Percentiles rank a stretch among this genome's conserved stretches.
Evolutionary conservation across 2,888 invertebrate species (phyloP).

Genomic region (Euzetes globulus): DNA sequence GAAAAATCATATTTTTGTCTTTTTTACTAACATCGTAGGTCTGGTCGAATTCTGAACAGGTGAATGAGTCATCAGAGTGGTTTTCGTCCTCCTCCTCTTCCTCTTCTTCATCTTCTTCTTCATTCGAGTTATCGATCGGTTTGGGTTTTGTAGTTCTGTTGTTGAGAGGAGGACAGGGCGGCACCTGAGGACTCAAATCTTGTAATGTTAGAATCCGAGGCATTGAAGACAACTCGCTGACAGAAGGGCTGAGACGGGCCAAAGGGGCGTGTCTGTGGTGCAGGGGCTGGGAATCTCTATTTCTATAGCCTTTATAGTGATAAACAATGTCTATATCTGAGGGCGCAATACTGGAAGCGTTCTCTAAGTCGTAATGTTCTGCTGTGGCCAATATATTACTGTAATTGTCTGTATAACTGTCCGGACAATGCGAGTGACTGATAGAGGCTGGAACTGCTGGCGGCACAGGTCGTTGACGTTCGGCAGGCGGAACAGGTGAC

Average conservation of each 20-base stretch:
- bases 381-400: conserved; percentile 52
- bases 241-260: conserved; percentile 76
- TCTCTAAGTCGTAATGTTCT: conserved; percentile 92
- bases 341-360: conserved; percentile 93
- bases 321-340: conserved; percentile 94
- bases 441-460: neutral
- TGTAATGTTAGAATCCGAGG: conserved; percentile 85
- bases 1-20: conserved; percentile 21
- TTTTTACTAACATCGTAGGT: conserved; percentile 50
- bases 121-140: neutral
- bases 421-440: conserved; percentile 15
- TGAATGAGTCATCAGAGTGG: conserved; percentile 78
- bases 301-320: conserved; percentile 86
- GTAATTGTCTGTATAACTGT: conserved; percentile 33
- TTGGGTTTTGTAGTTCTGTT: neutral
- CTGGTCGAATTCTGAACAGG: conserved; percentile 86
- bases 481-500: neutral
- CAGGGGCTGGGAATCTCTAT: conserved; percentile 69
- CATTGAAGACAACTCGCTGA: conserved; percentile 80
- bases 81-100: conserved; percentile 56
- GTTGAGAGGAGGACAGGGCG: conserved; percentile 28
- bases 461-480: neutral
- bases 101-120: conserved; percentile 22
- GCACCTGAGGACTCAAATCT: conserved; percentile 62
- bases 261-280: conserved; percentile 75